A percentile compares a stretch with the other conserved stretches of the same genome.
Evolutionary conservation across 2,113 vertebrate genomes (phyloP).

Genomic region (Istiophorus platypterus): DNA sequence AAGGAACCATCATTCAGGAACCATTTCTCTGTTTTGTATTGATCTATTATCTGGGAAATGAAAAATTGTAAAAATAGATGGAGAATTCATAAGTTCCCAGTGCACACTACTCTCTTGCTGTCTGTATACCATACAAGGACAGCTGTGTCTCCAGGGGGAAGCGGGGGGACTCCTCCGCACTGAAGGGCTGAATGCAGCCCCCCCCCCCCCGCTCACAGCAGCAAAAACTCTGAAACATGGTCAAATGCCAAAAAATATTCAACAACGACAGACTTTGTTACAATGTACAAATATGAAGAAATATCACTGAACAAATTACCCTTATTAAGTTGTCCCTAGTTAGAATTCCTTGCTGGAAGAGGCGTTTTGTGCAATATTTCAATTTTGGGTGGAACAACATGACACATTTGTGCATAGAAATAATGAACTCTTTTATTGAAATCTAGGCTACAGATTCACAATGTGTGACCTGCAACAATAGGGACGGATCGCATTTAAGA

Average conservation of each 20-base stretch:
- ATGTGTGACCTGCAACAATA: not conserved
- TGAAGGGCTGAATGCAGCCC: conserved; percentile 19
- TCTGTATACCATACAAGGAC: conserved; percentile 54
- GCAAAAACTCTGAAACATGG: not conserved
- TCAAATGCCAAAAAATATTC: not conserved
- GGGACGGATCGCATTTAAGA: not conserved
- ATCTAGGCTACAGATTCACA: not conserved
- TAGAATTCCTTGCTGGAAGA: not conserved
- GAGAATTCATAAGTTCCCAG: not conserved
- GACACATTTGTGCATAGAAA: not conserved
- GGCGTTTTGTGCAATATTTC: not conserved
- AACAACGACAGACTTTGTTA: not conserved
- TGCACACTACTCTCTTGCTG: not conserved
- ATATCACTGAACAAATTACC: not conserved
- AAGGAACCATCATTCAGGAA: not conserved
- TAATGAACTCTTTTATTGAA: not conserved
- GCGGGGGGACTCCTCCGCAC: conserved; percentile 18
- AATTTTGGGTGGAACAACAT: not conserved
- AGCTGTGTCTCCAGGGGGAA: not conserved
- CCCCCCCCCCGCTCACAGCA: not conserved
- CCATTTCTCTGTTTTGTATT: not conserved
- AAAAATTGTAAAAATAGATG: not conserved
- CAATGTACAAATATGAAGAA: not conserved
- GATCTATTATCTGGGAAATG: not conserved
- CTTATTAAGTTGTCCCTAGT: not conserved